Conservation (phyloP, 2,113 vertebrate genomes). For the Heterotilapia buettikoferi region DNA sequence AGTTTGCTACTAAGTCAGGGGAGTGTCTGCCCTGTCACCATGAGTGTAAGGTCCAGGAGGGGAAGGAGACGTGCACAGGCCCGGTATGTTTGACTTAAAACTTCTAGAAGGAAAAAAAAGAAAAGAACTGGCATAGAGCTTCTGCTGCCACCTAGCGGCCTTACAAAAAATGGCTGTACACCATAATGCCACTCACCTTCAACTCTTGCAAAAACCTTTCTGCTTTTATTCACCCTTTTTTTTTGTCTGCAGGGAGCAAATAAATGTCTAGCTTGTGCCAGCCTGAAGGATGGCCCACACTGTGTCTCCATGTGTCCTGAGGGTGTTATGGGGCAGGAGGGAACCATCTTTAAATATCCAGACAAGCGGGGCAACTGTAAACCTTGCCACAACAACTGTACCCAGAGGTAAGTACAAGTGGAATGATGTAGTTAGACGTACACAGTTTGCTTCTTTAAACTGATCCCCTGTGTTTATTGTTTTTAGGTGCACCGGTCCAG, state of each 20-base stretch:
- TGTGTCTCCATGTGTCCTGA: constrained; percentile 84
- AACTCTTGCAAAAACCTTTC: neutral
- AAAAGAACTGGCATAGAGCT: neutral
- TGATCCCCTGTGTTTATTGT: neutral
- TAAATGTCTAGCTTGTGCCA: constrained; percentile 78
- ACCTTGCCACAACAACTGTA: constrained; percentile 85
- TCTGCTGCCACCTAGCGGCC: constrained; percentile 29
- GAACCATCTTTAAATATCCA: constrained; percentile 85
- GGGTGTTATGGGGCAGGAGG: constrained; percentile 81
- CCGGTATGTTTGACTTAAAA: constrained; percentile 67
- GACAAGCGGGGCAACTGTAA: constrained; percentile 74
- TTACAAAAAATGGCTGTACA: fast-evolving
- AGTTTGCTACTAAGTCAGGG: constrained; percentile 70
- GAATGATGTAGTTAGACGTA: neutral
- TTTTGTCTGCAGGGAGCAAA: constrained; percentile 76
- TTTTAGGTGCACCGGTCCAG: constrained; percentile 78
- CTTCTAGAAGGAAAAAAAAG: neutral
- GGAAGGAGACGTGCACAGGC: constrained; percentile 78
- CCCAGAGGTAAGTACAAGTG: constrained; percentile 71
- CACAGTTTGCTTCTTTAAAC: neutral
- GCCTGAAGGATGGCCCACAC: constrained; percentile 82
- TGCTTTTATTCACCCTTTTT: fast-evolving
- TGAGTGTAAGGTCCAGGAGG: constrained; percentile 80
- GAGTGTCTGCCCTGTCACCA: constrained; percentile 83
- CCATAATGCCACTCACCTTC: neutral